phyloP scores from a whole-genome alignment of 2,113 vertebrate genomes.

The Etheostoma spectabile region DNA sequence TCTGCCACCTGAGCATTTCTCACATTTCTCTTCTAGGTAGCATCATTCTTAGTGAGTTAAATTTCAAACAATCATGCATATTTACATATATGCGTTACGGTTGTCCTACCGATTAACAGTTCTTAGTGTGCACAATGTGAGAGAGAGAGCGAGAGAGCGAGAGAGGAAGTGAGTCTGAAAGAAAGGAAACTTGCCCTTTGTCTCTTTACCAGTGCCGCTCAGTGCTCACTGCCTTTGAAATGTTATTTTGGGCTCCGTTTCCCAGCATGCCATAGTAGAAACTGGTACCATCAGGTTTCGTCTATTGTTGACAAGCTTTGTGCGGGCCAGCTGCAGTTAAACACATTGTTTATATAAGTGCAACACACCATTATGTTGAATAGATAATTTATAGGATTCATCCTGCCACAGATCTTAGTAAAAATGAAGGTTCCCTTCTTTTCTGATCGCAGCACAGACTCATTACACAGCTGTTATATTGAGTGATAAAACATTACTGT shows the following conservation, averaged over 20 bases:
- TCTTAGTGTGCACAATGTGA: not conserved
- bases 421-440: not conserved
- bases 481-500: not conserved
- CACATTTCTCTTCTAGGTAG: not conserved
- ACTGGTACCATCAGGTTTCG: slow-evolving; percentile 73
- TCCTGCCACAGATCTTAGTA: slow-evolving; percentile 3
- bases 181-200: slow-evolving; percentile 79
- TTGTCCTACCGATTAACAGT: not conserved
- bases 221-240: slow-evolving; percentile 63
- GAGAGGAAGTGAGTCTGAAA: slow-evolving; percentile 63
- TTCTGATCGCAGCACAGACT: not conserved
- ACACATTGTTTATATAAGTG: slow-evolving; percentile 25
- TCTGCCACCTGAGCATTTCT: too few relatives aligned
- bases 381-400: slow-evolving; percentile 31
- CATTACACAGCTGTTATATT: not conserved
- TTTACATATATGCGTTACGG: not conserved
- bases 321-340: slow-evolving; percentile 21
- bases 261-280: slow-evolving; percentile 60
- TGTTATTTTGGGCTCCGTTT: slow-evolving; percentile 70
- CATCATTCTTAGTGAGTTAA: too few relatives aligned
- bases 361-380: slow-evolving; percentile 24
- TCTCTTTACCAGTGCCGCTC: slow-evolving; percentile 41
- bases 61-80: not conserved
- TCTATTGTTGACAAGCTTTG: slow-evolving; percentile 76
- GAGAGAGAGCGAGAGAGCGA: slow-evolving; percentile 1